These are phyloP conservation scores for Tubulanus polymorphus DNA, from an alignment of 2,888 invertebrate species.

Conservation along the genomic window DNA sequence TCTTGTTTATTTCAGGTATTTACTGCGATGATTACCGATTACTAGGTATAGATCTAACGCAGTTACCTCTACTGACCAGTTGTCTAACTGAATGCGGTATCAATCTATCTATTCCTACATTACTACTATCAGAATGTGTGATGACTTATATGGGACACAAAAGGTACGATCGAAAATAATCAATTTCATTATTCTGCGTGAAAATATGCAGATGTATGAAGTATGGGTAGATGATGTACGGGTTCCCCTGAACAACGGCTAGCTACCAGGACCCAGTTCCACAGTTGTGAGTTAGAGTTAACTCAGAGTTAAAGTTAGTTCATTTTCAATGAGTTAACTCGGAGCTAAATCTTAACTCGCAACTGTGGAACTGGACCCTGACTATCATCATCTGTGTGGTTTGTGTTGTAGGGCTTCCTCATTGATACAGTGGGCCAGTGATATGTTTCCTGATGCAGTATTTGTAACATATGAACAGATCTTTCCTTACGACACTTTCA, in stretches of 20 bases:
- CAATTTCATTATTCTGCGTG: neutral
- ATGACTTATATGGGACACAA: constrained; percentile 53
- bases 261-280: no score
- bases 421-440: constrained; percentile 52
- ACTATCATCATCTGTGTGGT: no score
- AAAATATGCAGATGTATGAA: neutral
- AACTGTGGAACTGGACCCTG: no score
- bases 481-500: constrained; percentile 46
- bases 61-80: constrained; percentile 37
- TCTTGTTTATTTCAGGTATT: constrained; percentile 25
- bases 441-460: constrained; percentile 47
- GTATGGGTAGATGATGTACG: neutral
- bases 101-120: constrained; percentile 45
- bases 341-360: no score
- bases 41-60: constrained; percentile 51
- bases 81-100: constrained; percentile 37
- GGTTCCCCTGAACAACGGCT: no score
- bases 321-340: no score
- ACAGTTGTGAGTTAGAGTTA: no score
- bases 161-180: constrained; percentile 22
- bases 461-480: constrained; percentile 56
- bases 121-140: constrained; percentile 55
- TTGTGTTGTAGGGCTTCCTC: constrained; percentile 41
- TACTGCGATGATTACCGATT: constrained; percentile 42
- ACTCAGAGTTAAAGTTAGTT: no score